Conservation (phyloP, 2,113 vertebrate genomes). For the Pagrus major region DNA sequence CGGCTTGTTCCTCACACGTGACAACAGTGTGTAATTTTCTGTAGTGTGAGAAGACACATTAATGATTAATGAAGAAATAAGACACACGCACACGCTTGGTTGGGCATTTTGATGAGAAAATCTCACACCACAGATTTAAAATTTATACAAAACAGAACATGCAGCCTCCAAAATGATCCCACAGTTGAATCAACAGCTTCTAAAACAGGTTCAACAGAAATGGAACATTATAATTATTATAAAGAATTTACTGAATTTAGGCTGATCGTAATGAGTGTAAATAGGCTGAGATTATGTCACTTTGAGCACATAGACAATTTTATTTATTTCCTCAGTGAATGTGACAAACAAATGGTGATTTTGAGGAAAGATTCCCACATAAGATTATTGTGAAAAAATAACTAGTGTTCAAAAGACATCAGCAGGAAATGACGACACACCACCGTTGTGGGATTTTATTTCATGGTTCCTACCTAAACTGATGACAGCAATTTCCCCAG, state of each 20-base stretch:
- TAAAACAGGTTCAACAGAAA: not conserved
- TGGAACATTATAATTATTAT: not conserved
- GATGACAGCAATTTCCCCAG: conserved; percentile 95
- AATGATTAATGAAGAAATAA: not conserved
- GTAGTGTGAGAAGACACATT: conserved; percentile 14
- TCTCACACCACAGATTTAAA: not conserved
- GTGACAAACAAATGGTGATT: not conserved
- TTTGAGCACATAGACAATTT: not conserved
- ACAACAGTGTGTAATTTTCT: conserved; percentile 94
- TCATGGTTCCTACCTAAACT: conserved; percentile 88
- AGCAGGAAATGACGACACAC: not conserved
- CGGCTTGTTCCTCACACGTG: conserved; percentile 96
- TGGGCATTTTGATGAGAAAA: not conserved
- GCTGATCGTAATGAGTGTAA: not conserved
- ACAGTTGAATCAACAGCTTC: not conserved
- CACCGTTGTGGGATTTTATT: not conserved
- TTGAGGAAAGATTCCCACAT: not conserved
- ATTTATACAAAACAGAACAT: too few relatives aligned
- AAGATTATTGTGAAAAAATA: not conserved
- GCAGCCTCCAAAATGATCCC: not conserved
- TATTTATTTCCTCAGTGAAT: not conserved
- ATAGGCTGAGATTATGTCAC: not conserved
- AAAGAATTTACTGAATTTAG: too few relatives aligned
- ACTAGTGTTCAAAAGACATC: not conserved
- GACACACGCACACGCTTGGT: not conserved